Percentiles rank a stretch among this genome's conserved stretches.
Evolutionary conservation across 1,140 invertebrate genomes (phyloP).

Genomic region (Macrobrachium rosenbergii): DNA sequence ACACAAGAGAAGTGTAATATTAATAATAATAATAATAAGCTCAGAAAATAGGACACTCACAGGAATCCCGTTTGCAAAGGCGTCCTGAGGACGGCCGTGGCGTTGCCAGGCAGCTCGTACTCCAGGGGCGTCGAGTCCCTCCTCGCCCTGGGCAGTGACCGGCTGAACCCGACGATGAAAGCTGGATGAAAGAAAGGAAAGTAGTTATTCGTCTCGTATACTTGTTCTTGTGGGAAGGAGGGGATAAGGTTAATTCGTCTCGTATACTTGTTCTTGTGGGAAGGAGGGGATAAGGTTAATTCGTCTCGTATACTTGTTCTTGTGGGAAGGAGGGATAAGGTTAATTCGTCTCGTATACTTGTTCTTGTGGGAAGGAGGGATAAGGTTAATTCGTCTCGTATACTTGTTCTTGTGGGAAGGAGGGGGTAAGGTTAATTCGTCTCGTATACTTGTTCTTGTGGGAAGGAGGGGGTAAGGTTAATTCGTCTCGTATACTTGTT

Average conservation of each 20-base stretch:
- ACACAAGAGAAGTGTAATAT: neutral
- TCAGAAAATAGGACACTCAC: slow-evolving; percentile 12
- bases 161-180: neutral
- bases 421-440: too few relatives aligned
- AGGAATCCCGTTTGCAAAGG: slow-evolving; percentile 25
- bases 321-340: too few relatives aligned
- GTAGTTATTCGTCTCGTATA: too few relatives aligned
- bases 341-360: too few relatives aligned
- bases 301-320: too few relatives aligned
- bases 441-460: too few relatives aligned
- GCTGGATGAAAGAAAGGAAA: neutral
- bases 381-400: neutral
- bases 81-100: neutral
- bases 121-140: slow-evolving; percentile 15
- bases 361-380: neutral
- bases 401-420: neutral
- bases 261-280: too few relatives aligned
- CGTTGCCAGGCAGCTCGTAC: slow-evolving; percentile 34
- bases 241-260: too few relatives aligned
- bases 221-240: neutral
- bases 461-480: too few relatives aligned
- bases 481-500: too few relatives aligned
- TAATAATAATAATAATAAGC: neutral
- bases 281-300: too few relatives aligned
- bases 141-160: neutral